Conservation (phyloP, 2,113 vertebrate genomes). For the Phalacrocorax brasilianus region DNA sequence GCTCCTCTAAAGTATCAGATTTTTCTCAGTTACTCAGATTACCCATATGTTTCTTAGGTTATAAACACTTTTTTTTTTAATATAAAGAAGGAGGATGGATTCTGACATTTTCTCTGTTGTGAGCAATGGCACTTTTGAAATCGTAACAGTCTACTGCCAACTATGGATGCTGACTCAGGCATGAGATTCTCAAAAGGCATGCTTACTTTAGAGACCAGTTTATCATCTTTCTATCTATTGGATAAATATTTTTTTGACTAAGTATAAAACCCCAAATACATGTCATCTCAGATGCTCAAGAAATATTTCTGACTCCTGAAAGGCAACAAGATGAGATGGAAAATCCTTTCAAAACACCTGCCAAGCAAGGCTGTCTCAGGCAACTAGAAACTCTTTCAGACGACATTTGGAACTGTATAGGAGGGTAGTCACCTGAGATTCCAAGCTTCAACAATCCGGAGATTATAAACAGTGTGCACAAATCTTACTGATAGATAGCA, state of each 20-base stretch:
- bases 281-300: background rate
- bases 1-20: background rate
- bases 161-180: conserved; percentile 20
- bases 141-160: background rate
- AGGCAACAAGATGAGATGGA: background rate
- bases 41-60: background rate
- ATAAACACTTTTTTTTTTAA: background rate
- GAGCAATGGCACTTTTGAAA: background rate
- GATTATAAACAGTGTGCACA: background rate
- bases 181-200: conserved; percentile 18
- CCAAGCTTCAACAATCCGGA: background rate
- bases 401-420: background rate
- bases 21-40: conserved; percentile 44
- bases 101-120: conserved; percentile 39
- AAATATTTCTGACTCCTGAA: background rate
- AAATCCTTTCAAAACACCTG: background rate
- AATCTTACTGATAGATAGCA: background rate
- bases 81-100: background rate
- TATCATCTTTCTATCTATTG: conserved; percentile 54
- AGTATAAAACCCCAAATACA: conserved; percentile 26
- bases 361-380: background rate
- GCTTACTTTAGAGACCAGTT: conserved; percentile 35
- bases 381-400: background rate
- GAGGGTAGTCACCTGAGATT: background rate
- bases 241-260: conserved; percentile 52